Conservation (phyloP, 2,113 vertebrate genomes). For the Cacatua alba region DNA sequence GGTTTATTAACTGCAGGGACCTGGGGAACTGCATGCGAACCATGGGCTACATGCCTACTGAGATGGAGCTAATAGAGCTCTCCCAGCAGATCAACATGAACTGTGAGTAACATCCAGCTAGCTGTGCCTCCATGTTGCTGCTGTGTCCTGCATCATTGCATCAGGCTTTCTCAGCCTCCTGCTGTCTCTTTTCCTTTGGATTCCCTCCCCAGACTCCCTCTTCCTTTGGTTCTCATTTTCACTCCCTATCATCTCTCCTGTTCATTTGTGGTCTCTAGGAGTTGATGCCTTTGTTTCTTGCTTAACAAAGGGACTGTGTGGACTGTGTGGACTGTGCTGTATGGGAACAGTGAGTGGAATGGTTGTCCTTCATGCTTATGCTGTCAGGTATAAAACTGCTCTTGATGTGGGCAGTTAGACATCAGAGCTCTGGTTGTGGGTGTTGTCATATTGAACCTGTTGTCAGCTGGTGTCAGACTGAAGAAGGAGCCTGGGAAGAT, state of each 20-base stretch:
- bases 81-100: constrained; percentile 99
- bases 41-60: constrained; percentile 99
- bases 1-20: constrained; percentile 96
- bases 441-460: background rate
- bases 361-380: background rate
- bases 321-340: background rate
- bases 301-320: background rate
- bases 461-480: background rate
- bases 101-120: constrained; percentile 74
- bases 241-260: background rate
- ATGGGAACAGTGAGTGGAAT: background rate
- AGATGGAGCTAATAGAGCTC: constrained; percentile 98
- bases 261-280: background rate
- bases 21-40: constrained; percentile 99
- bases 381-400: background rate
- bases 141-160: background rate
- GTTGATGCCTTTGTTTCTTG: background rate
- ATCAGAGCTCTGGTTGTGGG: background rate
- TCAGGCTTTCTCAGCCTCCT: background rate
- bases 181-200: background rate
- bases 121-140: background rate
- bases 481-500: background rate
- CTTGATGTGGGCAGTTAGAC: background rate
- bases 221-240: background rate
- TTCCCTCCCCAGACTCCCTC: background rate